These are phyloP conservation scores for Molanna angustata DNA, from an alignment of 2,888 invertebrate species.

Conservation along the genomic window DNA sequence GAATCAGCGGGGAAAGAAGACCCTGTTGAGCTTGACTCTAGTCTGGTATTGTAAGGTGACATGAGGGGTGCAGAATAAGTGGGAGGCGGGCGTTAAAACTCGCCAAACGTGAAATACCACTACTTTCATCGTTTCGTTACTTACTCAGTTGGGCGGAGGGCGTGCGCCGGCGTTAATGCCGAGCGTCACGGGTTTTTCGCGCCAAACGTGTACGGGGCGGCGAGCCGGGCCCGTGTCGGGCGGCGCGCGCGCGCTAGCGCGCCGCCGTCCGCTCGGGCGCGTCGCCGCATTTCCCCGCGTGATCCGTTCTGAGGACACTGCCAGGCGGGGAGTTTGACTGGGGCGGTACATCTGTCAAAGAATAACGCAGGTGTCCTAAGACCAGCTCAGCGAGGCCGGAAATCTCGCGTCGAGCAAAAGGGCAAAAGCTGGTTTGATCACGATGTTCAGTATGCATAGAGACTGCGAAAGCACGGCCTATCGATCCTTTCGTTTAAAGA, in stretches of 20 bases:
- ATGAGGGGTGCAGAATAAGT: slow-evolving; percentile 61
- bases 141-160: slow-evolving; percentile 40
- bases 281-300: slow-evolving; percentile 42
- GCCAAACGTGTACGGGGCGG: too few relatives aligned
- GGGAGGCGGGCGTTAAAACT: slow-evolving; percentile 47
- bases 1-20: slow-evolving; percentile 71
- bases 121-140: slow-evolving; percentile 41
- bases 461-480: too few relatives aligned
- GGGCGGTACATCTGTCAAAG: too few relatives aligned
- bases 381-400: too few relatives aligned
- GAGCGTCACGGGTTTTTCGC: too few relatives aligned
- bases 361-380: too few relatives aligned
- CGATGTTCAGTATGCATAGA: too few relatives aligned
- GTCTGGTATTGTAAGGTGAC: slow-evolving; percentile 62
- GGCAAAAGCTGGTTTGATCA: too few relatives aligned
- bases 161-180: slow-evolving; percentile 35
- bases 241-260: slow-evolving; percentile 50
- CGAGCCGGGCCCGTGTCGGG: too few relatives aligned
- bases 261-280: slow-evolving; percentile 46
- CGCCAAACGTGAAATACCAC: slow-evolving; percentile 41
- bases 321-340: too few relatives aligned
- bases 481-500: too few relatives aligned
- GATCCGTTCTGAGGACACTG: slow-evolving; percentile 57
- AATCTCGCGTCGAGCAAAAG: too few relatives aligned
- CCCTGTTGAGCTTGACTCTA: slow-evolving; percentile 67